Base-by-base conservation (phyloP, 2,888 invertebrate species). In the Endomychus coccineus region DNA sequence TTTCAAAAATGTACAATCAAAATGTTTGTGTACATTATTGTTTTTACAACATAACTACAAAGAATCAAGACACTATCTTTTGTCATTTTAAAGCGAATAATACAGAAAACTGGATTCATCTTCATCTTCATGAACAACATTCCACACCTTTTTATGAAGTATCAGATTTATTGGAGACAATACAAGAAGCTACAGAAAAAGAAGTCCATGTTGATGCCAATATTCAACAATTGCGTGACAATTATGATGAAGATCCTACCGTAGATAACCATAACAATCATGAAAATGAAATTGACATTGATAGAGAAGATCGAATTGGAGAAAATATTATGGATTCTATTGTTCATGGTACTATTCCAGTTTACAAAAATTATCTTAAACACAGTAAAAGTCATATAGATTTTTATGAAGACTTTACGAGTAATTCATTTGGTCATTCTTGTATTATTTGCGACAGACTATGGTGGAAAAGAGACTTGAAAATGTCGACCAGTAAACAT, bases 241-340 rank as follows among this genome's bases (percentile, higher is more conserved):
- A 27, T 27, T 27, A 27, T 27, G 27, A 27, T 27, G 44, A 43
- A 49, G 45, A 44, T 46, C 44, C 47, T 46, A 48, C 45, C 42
- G 43, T 42, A 43, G 50, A 50, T 46, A 46, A 50, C 45, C 36
- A 47, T 46, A 45, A 45, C 38, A 50, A 45, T 45, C 38, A 43
- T 47, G 47, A 49, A 47, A 45, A 44, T 50, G 48, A 49, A 48
- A 46, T 44, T 50, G 43, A 50, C n/a, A n/a, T n/a, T n/a, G n/a
- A n/a, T n/a, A n/a, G n/a, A n/a, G 39, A 49, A 46, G 43, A 44
- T 44, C 38, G 43, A 44, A 44, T 35, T 45, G 45, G n/a, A n/a
- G n/a, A 44, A 48, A 48, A 48, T 46, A 36, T 3, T 36, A 50
- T 44, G 47, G 35, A 49, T 47, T 49, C 46, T 48, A 46, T 42